A percentile compares a stretch with the other conserved stretches of the same genome.
Conservation (phyloP, 2,888 invertebrate species). For the Cosmia pyralina region DNA sequence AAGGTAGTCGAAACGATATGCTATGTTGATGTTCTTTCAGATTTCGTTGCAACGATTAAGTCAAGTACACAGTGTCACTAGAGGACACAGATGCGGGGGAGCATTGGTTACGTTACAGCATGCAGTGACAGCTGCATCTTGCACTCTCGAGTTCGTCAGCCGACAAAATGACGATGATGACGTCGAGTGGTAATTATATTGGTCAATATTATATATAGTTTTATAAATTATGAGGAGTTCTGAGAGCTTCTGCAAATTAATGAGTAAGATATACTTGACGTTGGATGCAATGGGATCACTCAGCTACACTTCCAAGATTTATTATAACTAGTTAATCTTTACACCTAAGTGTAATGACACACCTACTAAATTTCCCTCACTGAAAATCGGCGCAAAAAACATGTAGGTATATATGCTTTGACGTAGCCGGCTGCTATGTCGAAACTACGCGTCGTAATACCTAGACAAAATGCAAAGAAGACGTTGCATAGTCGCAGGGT, state of each 20-base stretch:
- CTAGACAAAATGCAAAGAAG: background rate
- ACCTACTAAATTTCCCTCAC: background rate
- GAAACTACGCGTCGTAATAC: background rate
- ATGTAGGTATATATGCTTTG: background rate
- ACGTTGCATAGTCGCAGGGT: background rate
- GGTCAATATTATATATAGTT: background rate
- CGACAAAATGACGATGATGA: background rate
- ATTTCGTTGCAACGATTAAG: constrained; percentile 64
- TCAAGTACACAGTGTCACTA: constrained; percentile 23
- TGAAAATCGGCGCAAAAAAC: background rate
- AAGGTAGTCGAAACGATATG: too few relatives aligned
- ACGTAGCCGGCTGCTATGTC: background rate
- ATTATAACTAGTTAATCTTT: background rate
- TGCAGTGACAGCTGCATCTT: constrained; percentile 67
- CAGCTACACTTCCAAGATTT: background rate
- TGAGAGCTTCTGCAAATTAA: background rate
- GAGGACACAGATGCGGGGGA: constrained; percentile 70
- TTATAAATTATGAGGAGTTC: background rate
- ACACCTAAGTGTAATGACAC: background rate
- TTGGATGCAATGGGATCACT: background rate
- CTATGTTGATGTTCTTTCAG: constrained; percentile 51
- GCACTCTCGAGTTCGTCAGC: constrained; percentile 34
- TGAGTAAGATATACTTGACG: background rate
- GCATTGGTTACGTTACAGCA: constrained; percentile 66
- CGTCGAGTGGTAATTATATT: constrained; percentile 48